phyloP scores from a whole-genome alignment of 2,113 vertebrate species.

The Cyprinodon tularosa region DNA sequence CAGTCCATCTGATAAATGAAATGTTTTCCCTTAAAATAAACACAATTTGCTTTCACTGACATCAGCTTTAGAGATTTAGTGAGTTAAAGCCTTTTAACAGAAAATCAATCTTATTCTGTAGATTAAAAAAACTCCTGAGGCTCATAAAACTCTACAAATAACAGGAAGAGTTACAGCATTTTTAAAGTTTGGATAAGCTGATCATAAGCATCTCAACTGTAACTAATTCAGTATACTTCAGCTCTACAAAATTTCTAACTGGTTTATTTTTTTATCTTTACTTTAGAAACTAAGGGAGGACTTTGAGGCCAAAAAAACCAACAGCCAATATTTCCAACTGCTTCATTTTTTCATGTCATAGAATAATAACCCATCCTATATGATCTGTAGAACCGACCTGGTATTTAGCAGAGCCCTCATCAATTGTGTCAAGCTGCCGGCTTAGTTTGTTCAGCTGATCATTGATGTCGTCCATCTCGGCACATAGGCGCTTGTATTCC shows the following conservation, averaged over 20 bases:
- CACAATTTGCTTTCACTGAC: too few species aligned
- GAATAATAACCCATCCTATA: neutral
- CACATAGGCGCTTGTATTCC: conserved; percentile 85
- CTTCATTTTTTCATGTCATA: neutral
- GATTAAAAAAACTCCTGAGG: neutral
- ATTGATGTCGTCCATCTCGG: conserved; percentile 86
- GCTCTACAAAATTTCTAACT: neutral
- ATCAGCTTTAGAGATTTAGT: neutral
- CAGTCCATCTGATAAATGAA: neutral
- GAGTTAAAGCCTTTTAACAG: neutral
- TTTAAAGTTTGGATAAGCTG: neutral
- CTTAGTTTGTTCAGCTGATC: conserved; percentile 85
- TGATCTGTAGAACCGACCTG: conserved; percentile 67
- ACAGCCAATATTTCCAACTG: neutral
- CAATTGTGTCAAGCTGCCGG: conserved; percentile 81
- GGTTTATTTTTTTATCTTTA: neutral
- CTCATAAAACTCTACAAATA: neutral
- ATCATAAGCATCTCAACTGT: neutral
- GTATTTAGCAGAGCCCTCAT: conserved; percentile 80
- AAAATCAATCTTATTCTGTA: neutral
- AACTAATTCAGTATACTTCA: neutral
- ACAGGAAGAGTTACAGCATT: neutral
- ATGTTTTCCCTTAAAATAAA: neutral
- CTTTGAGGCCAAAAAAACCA: neutral
- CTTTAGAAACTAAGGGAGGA: neutral